Evolutionary conservation across 2,888 invertebrate genomes (phyloP).

Genomic region (Himalopsyche kuldschensis): DNA sequence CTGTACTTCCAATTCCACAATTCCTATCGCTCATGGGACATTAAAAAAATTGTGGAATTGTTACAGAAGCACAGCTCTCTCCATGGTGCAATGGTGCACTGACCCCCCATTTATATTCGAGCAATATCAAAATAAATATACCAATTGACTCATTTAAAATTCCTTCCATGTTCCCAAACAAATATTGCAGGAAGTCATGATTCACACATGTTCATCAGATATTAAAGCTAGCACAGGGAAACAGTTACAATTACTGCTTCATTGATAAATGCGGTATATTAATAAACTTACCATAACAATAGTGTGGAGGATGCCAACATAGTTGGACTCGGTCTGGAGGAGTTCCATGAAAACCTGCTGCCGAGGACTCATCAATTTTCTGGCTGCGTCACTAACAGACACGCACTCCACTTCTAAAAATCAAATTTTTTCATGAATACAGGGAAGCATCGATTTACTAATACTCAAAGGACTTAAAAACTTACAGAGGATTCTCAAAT

Average conservation of each 20-base stretch:
- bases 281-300: constrained; percentile 76
- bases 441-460: neutral
- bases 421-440: neutral
- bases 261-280: neutral
- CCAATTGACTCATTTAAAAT: no score
- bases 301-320: constrained; percentile 91
- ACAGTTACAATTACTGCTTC: neutral
- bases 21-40: no score
- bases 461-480: neutral
- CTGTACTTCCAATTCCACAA: no score
- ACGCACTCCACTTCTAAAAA: constrained; percentile 58
- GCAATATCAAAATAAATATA: no score
- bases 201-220: neutral
- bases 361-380: constrained; percentile 72
- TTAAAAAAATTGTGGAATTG: no score
- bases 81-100: no score
- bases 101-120: no score
- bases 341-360: constrained; percentile 89
- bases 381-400: constrained; percentile 63
- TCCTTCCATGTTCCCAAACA: no score
- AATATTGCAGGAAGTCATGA: no score
- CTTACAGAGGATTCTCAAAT: no score
- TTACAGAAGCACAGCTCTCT: no score
- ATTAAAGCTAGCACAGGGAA: neutral
- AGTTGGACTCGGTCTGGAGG: constrained; percentile 95